Conservation (phyloP, 1,140 invertebrate genomes). For the Anastatus disparis region DNA sequence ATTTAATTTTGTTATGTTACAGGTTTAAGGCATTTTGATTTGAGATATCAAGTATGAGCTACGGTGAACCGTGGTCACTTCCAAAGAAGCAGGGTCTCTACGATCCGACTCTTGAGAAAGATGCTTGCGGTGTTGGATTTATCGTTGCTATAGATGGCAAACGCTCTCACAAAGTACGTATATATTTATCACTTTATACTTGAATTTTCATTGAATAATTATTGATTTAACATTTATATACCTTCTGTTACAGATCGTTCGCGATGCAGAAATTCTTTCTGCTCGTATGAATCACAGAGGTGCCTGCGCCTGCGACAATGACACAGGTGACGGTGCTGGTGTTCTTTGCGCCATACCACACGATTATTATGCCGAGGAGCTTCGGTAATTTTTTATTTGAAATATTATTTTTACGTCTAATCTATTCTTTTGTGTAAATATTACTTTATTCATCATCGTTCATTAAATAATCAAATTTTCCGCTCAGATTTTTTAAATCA, state of each 20-base stretch:
- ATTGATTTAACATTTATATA: slow-evolving; percentile 32
- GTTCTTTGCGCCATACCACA: slow-evolving; percentile 97
- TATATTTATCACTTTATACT: no score
- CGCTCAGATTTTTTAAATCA: no score
- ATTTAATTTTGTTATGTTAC: slow-evolving; percentile 42
- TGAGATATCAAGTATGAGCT: slow-evolving; percentile 62
- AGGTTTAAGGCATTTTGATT: no score
- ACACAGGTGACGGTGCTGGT: slow-evolving; percentile 98
- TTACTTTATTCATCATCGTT: no score
- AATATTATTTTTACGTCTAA: no score
- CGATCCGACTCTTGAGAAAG: slow-evolving; percentile 91
- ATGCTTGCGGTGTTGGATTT: slow-evolving; percentile 98
- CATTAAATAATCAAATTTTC: no score
- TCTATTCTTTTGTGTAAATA: no score
- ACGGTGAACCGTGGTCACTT: slow-evolving; percentile 59
- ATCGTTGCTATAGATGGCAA: slow-evolving; percentile 97
- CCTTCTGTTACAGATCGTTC: slow-evolving; percentile 89
- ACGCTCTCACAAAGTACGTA: slow-evolving; percentile 86
- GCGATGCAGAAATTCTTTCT: slow-evolving; percentile 92
- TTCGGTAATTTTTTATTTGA: slow-evolving; percentile 71
- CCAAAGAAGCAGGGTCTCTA: slow-evolving; percentile 84
- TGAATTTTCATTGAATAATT: no score
- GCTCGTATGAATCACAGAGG: slow-evolving; percentile 98
- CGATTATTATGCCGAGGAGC: slow-evolving; percentile 85
- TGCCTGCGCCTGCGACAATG: slow-evolving; percentile 98